phyloP scores from a whole-genome alignment of 1,140 invertebrate genomes.

The Gonioctena quinquepunctata region DNA sequence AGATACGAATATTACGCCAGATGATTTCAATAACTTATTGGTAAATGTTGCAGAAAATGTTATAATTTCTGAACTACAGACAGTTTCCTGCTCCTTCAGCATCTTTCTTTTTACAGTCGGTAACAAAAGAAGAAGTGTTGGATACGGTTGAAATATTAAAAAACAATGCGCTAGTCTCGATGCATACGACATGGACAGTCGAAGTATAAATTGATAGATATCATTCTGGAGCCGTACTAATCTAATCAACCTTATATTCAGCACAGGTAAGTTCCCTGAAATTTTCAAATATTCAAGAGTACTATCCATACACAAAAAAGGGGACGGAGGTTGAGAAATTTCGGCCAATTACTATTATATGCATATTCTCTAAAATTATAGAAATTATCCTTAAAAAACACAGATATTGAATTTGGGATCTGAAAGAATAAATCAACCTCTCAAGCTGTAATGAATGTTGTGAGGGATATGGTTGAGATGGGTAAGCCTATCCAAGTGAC shows the following conservation, averaged over 20 bases:
- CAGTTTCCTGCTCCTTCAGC: not conserved
- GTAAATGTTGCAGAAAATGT: too few relatives aligned
- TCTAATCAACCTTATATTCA: not conserved
- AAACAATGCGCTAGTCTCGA: not conserved
- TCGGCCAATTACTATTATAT: not conserved
- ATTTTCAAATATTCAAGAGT: not conserved
- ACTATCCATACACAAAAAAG: too few relatives aligned
- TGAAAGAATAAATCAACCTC: not conserved
- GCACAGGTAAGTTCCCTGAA: not conserved
- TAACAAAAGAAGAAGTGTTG: not conserved
- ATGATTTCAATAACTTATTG: not conserved
- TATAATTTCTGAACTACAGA: not conserved
- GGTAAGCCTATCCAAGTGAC: not conserved
- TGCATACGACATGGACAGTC: not conserved
- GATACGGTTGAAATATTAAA: not conserved
- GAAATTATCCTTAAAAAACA: not conserved
- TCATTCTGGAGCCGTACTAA: not conserved
- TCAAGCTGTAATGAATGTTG: not conserved
- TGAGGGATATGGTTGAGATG: not conserved
- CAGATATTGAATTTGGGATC: not conserved
- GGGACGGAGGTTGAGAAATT: not conserved
- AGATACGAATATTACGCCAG: not conserved
- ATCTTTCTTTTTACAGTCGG: not conserved
- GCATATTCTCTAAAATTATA: not conserved
- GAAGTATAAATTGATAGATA: not conserved